Base-by-base conservation (phyloP, 2,888 invertebrate genomes). In the Chydorus sphaericus region DNA sequence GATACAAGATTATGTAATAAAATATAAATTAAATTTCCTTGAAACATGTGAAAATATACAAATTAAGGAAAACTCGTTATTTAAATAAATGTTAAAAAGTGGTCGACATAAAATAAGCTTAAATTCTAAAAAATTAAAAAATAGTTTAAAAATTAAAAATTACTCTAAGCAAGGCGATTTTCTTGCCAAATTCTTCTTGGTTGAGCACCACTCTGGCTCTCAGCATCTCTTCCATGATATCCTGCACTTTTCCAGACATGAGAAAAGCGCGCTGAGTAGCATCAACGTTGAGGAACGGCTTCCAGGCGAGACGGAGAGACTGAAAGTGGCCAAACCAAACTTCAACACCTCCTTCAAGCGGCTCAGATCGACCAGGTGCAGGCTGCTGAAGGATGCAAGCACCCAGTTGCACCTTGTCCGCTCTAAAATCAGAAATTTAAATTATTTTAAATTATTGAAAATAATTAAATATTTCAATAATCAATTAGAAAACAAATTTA, bases 321-420 rank as follows among this genome's bases (percentile, higher is more conserved):
- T 94, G 93, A 72, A 88, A 97, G 65, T 91, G 79, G 5, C 97
- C 97, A 58, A 85, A 81, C 85, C 93, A 93, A 66, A 94, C 81
- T 68, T 93, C 89, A 64, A 89, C 74, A 0, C 93, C 91, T 50
- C 81, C 82, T 0, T 83, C 81, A 10, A 97, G 73, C 65, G 75
- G 74, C 60, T 75, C 71, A 48, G 75, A 76, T 71, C 28, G 69
- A 68, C 57, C 72, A n/a, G n/a, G n/a, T 69, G 6, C 75, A 73
- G 37, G 74, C 72, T n/a, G 11, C 14, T 23, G 36, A 0, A 56
- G 28, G 16, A 37, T 16, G 56, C 51, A 44, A 16, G 54, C 31
- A 4, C 31, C 48, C 5, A 54, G 26, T 31, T 29, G 23, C 31
- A 55, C 26, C 14, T 31, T 37, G n/a, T n/a, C n/a, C n/a, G n/a